phyloP scores from a whole-genome alignment of 2,797 vertebrate genomes.

The Sebastes vulpes region DNA sequence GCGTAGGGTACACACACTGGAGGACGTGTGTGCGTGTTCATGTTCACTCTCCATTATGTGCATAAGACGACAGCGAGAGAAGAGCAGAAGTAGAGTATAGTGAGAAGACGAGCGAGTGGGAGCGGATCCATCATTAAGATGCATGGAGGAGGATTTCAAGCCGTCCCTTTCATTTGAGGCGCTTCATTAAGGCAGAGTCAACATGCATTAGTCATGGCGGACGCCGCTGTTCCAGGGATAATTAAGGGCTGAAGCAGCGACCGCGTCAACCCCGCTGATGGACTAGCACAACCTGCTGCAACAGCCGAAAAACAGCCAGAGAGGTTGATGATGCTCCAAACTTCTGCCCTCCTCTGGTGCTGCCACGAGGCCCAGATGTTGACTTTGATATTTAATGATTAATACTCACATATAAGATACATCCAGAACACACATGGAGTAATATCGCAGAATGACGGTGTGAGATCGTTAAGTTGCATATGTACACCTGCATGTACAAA shows the following conservation, averaged over 20 bases:
- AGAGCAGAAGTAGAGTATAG: conserved; percentile 1
- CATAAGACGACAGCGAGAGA: not conserved
- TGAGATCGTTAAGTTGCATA: not conserved
- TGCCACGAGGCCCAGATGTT: not conserved
- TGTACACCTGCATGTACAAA: not conserved
- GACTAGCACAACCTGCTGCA: conserved; percentile 35
- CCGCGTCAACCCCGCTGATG: conserved; percentile 38
- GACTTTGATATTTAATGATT: not conserved
- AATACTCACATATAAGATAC: not conserved
- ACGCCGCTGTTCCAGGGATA: conserved; percentile 54
- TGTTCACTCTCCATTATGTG: conserved; percentile 5
- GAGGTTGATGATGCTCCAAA: not conserved
- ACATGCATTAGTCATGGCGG: conserved; percentile 78
- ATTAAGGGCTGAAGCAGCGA: conserved; percentile 63
- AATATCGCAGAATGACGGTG: not conserved
- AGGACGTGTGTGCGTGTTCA: not conserved
- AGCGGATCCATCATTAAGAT: conserved; percentile 76
- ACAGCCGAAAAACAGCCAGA: conserved; percentile 3
- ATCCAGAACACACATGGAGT: not conserved
- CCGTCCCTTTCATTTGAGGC: conserved; percentile 60
- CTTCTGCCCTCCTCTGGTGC: not conserved
- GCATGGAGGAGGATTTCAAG: conserved; percentile 60
- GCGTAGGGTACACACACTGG: not conserved
- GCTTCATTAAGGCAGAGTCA: conserved; percentile 82
- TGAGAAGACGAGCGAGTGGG: conserved; percentile 12